These are phyloP conservation scores for Apodemia hepburni DNA, from an alignment of 2,888 invertebrate species.

Conservation along the genomic window DNA sequence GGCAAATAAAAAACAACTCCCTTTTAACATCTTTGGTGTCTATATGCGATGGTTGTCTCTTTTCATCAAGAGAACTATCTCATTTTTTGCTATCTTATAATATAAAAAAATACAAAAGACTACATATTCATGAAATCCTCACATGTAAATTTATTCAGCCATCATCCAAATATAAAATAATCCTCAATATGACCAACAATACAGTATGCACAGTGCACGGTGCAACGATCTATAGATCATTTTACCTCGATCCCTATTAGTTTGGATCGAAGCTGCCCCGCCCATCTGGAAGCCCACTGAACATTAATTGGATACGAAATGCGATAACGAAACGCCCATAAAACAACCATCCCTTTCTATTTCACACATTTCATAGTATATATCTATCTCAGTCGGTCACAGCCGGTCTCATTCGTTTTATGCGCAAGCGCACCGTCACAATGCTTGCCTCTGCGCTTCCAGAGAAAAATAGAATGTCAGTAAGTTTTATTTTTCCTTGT, in stretches of 20 bases:
- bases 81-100: too few relatives aligned
- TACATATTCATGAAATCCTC: conserved; percentile 24
- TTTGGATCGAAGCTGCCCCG: conserved; percentile 61
- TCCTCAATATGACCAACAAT: conserved; percentile 72
- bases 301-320: conserved; percentile 74
- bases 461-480: conserved; percentile 71
- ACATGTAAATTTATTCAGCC: conserved; percentile 62
- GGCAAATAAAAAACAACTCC: background rate
- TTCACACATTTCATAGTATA: conserved; percentile 21
- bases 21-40: too few relatives aligned
- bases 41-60: too few relatives aligned
- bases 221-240: conserved; percentile 76
- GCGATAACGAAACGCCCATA: conserved; percentile 66
- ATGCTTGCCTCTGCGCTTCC: conserved; percentile 64
- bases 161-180: conserved; percentile 70
- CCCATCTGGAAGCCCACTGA: conserved; percentile 74
- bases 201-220: conserved; percentile 55
- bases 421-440: conserved; percentile 62
- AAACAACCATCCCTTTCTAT: conserved; percentile 42
- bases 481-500: conserved; percentile 58
- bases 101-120: background rate
- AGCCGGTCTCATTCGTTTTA: conserved; percentile 57
- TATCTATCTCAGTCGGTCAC: conserved; percentile 39
- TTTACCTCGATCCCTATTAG: conserved; percentile 75
- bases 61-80: too few relatives aligned